Conservation (phyloP, 64 coral and sea anemone species). For the Dendronephthya gigantea region DNA sequence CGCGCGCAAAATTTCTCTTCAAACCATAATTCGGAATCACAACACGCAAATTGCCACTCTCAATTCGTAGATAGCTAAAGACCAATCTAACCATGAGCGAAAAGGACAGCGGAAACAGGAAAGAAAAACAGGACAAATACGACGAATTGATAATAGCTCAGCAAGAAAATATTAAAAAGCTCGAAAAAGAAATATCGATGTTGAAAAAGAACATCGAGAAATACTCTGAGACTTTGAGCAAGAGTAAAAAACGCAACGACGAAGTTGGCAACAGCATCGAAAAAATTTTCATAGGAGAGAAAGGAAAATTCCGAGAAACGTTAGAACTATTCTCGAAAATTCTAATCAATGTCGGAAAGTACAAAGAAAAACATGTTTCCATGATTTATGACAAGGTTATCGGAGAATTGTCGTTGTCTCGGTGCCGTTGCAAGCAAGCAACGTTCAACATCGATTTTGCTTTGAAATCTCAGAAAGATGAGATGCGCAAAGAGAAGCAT, state of each 20-base stretch:
- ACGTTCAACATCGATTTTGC: constrained; percentile 4
- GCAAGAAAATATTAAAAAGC: neutral
- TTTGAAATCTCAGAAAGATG: constrained; percentile 8
- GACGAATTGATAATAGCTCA: neutral
- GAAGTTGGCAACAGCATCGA: neutral
- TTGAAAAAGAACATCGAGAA: constrained; percentile 10
- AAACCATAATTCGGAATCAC: too few relatives aligned
- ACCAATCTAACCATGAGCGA: neutral
- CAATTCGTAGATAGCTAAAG: too few relatives aligned
- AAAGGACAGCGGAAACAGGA: neutral
- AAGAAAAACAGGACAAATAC: neutral
- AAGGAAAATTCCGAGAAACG: neutral
- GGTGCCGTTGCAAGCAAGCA: neutral
- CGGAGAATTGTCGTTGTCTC: neutral
- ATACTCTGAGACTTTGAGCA: neutral
- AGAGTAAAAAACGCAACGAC: neutral
- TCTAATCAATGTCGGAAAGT: neutral
- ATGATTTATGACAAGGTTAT: constrained; percentile 5
- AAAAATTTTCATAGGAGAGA: neutral
- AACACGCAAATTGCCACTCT: too few relatives aligned
- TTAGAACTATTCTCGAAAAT: neutral
- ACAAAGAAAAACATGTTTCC: neutral
- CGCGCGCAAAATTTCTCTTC: too few relatives aligned
- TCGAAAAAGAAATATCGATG: constrained; percentile 10
- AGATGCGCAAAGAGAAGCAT: neutral